Conservation (phyloP, 2,113 vertebrate genomes). For the Salvelinus fontinalis region DNA sequence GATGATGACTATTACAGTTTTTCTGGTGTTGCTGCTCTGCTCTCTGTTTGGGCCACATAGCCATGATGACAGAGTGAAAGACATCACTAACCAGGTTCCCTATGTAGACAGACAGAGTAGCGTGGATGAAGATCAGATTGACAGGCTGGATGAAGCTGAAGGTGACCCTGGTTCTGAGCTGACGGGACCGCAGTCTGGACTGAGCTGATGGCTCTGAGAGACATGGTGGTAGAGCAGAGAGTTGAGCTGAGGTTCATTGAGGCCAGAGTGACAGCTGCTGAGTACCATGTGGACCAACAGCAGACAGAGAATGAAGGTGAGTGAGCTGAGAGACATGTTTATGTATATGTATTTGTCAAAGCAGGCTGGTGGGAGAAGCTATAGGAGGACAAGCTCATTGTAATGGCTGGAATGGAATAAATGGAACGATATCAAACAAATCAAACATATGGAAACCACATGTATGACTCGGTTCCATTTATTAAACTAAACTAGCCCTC, state of each 20-base stretch:
- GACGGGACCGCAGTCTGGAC: slow-evolving; percentile 19
- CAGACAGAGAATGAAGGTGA: slow-evolving; percentile 26
- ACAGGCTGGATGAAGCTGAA: not conserved
- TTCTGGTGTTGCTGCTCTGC: slow-evolving; percentile 19
- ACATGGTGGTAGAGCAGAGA: slow-evolving; percentile 27
- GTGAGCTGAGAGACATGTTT: not conserved
- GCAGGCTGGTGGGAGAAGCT: no score
- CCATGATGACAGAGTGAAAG: not conserved
- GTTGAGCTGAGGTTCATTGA: slow-evolving; percentile 24
- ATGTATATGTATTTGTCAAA: no score
- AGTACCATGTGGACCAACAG: slow-evolving; percentile 22
- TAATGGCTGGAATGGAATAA: no score
- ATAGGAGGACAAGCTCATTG: no score
- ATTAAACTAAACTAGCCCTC: no score
- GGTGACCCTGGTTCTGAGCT: not conserved
- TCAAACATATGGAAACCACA: no score
- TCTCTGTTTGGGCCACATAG: slow-evolving; percentile 6
- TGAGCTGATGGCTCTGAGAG: slow-evolving; percentile 33
- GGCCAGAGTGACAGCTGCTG: slow-evolving; percentile 27
- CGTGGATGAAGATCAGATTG: not conserved
- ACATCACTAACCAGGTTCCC: not conserved
- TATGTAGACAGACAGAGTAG: not conserved
- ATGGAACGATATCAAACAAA: no score
- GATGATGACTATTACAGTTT: slow-evolving; percentile 18
- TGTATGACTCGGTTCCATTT: no score